Conservation (phyloP, 1,140 invertebrate genomes). For the Stegodyphus mimosarum region DNA sequence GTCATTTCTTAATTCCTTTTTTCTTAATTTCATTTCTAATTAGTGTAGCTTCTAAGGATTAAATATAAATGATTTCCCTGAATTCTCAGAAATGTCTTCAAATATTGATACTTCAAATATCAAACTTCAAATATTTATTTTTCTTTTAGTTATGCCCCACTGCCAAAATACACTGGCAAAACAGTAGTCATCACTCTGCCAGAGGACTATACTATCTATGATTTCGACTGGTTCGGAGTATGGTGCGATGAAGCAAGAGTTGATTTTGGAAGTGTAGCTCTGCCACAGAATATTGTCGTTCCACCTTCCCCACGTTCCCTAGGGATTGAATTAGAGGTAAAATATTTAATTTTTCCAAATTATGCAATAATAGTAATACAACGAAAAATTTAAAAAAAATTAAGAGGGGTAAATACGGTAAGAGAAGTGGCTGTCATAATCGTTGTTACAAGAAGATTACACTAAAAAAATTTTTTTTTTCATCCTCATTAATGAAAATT, state of each 20-base stretch:
- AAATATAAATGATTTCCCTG: no score
- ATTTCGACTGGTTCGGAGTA: constrained; percentile 86
- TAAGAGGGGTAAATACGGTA: no score
- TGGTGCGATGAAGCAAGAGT: constrained; percentile 90
- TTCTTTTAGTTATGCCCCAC: constrained; percentile 71
- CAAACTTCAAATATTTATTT: background rate
- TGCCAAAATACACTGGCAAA: constrained; percentile 83
- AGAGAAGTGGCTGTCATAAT: no score
- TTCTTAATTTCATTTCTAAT: no score
- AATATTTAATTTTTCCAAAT: constrained; percentile 59
- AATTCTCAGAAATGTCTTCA: no score
- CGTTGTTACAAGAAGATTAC: no score
- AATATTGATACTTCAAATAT: no score
- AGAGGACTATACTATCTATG: constrained; percentile 82
- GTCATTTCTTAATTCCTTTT: no score
- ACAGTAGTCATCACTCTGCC: constrained; percentile 88
- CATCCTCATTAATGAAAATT: no score
- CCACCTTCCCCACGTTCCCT: constrained; percentile 93
- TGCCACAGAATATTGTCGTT: constrained; percentile 81
- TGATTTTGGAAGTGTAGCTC: constrained; percentile 86
- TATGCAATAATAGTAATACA: background rate
- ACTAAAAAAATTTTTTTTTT: no score
- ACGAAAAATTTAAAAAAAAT: no score
- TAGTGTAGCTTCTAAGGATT: no score
- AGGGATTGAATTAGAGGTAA: constrained; percentile 91